These are phyloP conservation scores for Parnassius glacialis DNA, from an alignment of 2,888 invertebrate genomes.

Conservation along the genomic window DNA sequence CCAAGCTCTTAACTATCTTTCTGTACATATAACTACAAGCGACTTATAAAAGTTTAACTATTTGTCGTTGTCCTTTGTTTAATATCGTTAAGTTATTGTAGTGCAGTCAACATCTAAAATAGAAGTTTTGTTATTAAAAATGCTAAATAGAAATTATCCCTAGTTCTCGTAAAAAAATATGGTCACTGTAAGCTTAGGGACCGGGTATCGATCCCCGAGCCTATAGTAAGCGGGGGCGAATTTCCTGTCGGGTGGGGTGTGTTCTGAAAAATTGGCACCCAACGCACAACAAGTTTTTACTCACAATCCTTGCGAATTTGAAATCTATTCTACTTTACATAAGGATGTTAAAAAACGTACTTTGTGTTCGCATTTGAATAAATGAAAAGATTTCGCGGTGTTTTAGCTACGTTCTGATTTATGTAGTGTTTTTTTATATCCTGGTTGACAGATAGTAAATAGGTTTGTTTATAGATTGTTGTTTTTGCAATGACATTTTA, in stretches of 20 bases:
- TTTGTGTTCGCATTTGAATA: constrained; percentile 35
- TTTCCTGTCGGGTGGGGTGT: constrained; percentile 63
- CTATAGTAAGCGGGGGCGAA: constrained; percentile 70
- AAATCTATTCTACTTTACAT: constrained; percentile 40
- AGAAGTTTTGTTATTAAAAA: not conserved
- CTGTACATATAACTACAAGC: not conserved
- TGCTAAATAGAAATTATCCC: constrained; percentile 28
- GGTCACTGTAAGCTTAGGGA: constrained; percentile 61
- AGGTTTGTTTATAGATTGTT: constrained; percentile 29
- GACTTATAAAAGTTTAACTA: not conserved
- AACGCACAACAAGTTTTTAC: constrained; percentile 48
- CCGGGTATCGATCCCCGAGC: constrained; percentile 72
- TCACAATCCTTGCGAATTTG: constrained; percentile 33
- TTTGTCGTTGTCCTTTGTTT: not conserved
- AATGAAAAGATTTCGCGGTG: constrained; percentile 38
- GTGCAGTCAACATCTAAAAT: not conserved
- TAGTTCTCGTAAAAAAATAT: constrained; percentile 47
- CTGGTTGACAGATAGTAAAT: constrained; percentile 29
- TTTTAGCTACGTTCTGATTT: constrained; percentile 49
- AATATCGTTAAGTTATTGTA: no score
- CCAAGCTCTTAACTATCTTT: no score
- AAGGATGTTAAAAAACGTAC: constrained; percentile 33
- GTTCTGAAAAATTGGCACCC: constrained; percentile 80
- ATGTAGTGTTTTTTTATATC: constrained; percentile 43
- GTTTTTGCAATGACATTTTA: constrained; percentile 34